Conservation (phyloP, 2,888 invertebrate species). For the Drosophila percnosoma region DNA sequence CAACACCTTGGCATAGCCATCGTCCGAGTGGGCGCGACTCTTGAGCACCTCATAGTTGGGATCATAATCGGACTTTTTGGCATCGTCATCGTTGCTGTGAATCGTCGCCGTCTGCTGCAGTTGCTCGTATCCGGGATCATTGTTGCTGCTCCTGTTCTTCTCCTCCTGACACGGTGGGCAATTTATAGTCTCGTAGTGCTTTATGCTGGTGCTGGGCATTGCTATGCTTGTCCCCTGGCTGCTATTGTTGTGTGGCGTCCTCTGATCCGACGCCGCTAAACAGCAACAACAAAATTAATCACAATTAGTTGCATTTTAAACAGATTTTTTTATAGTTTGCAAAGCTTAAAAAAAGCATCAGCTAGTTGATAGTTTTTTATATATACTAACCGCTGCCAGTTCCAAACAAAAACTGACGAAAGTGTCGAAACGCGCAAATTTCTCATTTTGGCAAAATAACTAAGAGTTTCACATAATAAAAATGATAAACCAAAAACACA, state of each 20-base stretch:
- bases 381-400: conserved; percentile 82
- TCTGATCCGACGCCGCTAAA: conserved; percentile 35
- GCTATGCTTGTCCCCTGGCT: conserved; percentile 39
- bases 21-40: conserved; percentile 84
- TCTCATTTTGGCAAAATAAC: conserved; percentile 83
- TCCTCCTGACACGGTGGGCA: conserved; percentile 75
- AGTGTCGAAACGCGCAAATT: conserved; percentile 75
- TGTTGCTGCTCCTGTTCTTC: conserved; percentile 84
- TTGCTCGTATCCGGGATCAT: conserved; percentile 91
- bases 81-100: conserved; percentile 57
- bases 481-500: conserved; percentile 35
- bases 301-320: conserved; percentile 5
- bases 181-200: conserved; percentile 81
- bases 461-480: conserved; percentile 38
- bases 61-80: conserved; percentile 87
- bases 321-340: not conserved
- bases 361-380: not conserved
- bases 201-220: conserved; percentile 63
- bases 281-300: not conserved
- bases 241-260: conserved; percentile 22
- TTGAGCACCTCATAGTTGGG: conserved; percentile 92
- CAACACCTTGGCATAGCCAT: conserved; percentile 84
- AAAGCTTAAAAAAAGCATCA: conserved; percentile 6
- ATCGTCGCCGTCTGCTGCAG: conserved; percentile 82
- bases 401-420: conserved; percentile 82